phyloP scores from a whole-genome alignment of 2,113 vertebrate species.

The Sorex araneus region DNA sequence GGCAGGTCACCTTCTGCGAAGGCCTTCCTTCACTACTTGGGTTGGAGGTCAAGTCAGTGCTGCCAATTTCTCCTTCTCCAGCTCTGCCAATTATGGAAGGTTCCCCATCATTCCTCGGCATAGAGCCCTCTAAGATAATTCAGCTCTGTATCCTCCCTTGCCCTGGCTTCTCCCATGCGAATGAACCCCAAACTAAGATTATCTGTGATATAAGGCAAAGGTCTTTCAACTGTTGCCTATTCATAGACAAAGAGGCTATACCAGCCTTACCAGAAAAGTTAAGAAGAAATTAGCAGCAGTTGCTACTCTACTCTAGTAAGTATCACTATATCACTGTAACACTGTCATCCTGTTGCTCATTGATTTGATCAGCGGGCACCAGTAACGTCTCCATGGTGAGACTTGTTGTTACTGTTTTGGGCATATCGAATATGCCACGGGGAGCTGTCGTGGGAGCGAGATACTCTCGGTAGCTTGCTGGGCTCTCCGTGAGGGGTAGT shows the following conservation, averaged over 20 bases:
- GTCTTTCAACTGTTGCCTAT: background rate
- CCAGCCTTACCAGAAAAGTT: background rate
- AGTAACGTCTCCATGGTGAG: too few relatives aligned
- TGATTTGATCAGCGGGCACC: too few relatives aligned
- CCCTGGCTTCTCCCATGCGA: conserved; percentile 12
- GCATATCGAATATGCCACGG: too few relatives aligned
- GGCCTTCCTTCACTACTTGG: background rate
- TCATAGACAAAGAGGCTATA: background rate
- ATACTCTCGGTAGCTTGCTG: too few relatives aligned
- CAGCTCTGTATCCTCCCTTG: background rate
- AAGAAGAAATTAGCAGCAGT: background rate
- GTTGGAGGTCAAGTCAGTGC: background rate
- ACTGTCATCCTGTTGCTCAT: too few relatives aligned
- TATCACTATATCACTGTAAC: too few relatives aligned
- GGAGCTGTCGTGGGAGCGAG: too few relatives aligned
- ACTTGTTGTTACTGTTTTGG: too few relatives aligned
- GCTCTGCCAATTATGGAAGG: background rate
- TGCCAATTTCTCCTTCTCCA: background rate
- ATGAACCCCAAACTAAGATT: background rate
- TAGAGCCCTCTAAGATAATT: background rate
- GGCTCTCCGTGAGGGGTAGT: too few relatives aligned
- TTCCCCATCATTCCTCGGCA: background rate
- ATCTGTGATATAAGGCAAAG: background rate
- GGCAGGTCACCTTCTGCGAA: background rate
- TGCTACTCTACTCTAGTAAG: background rate